Conservation (phyloP, 2,113 vertebrate genomes). For the Plotosus lineatus region DNA sequence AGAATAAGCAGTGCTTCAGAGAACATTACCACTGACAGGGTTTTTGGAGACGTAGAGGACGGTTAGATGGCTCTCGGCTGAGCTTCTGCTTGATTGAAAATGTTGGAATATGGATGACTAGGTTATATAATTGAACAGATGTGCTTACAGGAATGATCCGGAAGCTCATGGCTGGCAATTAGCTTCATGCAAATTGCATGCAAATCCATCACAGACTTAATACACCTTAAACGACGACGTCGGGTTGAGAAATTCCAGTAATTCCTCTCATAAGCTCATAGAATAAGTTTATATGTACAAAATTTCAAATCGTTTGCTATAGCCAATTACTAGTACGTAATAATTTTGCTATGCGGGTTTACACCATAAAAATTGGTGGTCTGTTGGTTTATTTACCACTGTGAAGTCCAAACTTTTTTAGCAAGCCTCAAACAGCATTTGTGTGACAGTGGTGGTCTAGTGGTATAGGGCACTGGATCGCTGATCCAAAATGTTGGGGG, state of each 20-base stretch:
- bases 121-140: conserved; percentile 53
- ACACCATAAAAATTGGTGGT: neutral
- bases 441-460: no score
- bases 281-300: neutral
- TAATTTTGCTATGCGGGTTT: neutral
- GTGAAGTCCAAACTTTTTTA: no score
- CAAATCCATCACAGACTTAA: neutral
- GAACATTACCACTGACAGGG: neutral
- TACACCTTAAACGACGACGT: neutral
- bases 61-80: neutral
- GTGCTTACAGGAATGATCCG: neutral
- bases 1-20: conserved; percentile 14
- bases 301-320: no score
- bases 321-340: no score
- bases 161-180: conserved; percentile 27
- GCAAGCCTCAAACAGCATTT: no score
- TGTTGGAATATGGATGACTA: conserved; percentile 38
- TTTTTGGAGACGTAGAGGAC: neutral
- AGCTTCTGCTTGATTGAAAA: conserved; percentile 41
- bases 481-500: no score
- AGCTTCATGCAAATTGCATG: conserved; percentile 1
- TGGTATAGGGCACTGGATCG: no score
- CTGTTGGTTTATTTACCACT: neutral
- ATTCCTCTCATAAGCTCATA: neutral
- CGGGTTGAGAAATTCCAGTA: neutral